A percentile compares a stretch with the other conserved stretches of the same genome.
Evolutionary conservation across 2,797 vertebrate species (phyloP).

Genomic region (Prunella strophiata): DNA sequence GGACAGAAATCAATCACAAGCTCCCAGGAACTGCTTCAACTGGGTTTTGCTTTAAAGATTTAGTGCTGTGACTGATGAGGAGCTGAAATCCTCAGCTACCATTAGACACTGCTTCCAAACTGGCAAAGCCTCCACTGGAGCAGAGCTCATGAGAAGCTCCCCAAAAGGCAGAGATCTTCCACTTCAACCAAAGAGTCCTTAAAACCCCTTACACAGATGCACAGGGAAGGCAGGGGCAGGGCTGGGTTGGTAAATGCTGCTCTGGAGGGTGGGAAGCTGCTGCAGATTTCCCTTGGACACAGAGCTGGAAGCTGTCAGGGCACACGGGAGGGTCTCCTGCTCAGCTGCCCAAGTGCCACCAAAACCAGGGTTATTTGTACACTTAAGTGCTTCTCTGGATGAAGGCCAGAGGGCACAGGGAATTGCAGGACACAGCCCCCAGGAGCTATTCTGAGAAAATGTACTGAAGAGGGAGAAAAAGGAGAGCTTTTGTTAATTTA

Average conservation of each 20-base stretch:
- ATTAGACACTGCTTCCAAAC: neutral
- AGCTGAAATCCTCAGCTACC: neutral
- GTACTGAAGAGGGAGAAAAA: neutral
- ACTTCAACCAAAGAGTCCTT: neutral
- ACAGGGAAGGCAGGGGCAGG: neutral
- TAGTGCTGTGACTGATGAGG: neutral
- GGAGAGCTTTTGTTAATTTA: neutral
- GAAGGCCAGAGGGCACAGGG: neutral
- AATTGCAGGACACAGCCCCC: neutral
- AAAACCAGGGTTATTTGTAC: neutral
- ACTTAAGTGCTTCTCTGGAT: neutral
- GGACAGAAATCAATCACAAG: neutral
- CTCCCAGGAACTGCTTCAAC: neutral
- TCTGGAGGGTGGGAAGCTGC: neutral
- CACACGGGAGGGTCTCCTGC: neutral
- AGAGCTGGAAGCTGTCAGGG: rapidly evolving
- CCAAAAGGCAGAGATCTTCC: neutral
- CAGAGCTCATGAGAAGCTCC: neutral
- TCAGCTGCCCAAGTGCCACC: neutral
- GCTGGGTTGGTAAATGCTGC: neutral
- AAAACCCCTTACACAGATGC: rapidly evolving
- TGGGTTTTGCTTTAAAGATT: neutral
- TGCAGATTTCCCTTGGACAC: neutral
- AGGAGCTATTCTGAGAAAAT: constrained; percentile 2
- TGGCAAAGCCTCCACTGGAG: neutral